These are phyloP conservation scores for Anneissia japonica DNA, from an alignment of 35 echinoderm and acorn worm species.

Conservation along the genomic window DNA sequence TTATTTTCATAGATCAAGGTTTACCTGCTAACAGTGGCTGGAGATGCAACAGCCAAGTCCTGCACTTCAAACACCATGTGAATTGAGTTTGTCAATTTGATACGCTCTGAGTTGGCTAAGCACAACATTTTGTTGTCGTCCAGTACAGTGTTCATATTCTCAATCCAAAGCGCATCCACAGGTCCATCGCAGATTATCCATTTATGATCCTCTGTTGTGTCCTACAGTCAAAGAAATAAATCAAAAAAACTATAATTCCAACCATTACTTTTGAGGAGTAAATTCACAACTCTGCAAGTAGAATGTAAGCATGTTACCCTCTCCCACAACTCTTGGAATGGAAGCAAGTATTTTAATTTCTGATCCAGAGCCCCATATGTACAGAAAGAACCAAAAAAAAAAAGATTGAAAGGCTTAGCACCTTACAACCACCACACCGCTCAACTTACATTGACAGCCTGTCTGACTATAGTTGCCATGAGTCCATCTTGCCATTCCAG, in stretches of 20 bases:
- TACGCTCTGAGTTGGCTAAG: conserved; percentile 91
- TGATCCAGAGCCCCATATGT: too few relatives aligned
- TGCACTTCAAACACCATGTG: conserved; percentile 99
- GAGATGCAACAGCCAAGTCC: conserved; percentile 95
- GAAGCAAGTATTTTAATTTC: too few relatives aligned
- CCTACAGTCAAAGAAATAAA: conserved; percentile 28
- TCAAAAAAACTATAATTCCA: not conserved
- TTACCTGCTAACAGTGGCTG: conserved; percentile 93
- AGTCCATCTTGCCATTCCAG: conserved; percentile 97
- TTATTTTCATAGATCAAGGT: too few relatives aligned
- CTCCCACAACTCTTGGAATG: too few relatives aligned
- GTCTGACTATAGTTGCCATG: conserved; percentile 88
- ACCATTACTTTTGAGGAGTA: too few relatives aligned
- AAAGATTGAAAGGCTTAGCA: too few relatives aligned
- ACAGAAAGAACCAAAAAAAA: too few relatives aligned
- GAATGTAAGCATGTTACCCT: not conserved
- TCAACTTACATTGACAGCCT: conserved; percentile 74
- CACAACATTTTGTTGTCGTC: conserved; percentile 99
- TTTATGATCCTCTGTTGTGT: conserved; percentile 96
- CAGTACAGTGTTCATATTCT: conserved; percentile 99
- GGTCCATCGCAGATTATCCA: conserved; percentile 99
- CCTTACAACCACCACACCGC: too few relatives aligned
- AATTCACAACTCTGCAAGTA: too few relatives aligned
- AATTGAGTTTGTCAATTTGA: conserved; percentile 80
- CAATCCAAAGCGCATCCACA: conserved; percentile 97